phyloP scores from a whole-genome alignment of 2,113 vertebrate genomes.

The Saiga tatarica region DNA sequence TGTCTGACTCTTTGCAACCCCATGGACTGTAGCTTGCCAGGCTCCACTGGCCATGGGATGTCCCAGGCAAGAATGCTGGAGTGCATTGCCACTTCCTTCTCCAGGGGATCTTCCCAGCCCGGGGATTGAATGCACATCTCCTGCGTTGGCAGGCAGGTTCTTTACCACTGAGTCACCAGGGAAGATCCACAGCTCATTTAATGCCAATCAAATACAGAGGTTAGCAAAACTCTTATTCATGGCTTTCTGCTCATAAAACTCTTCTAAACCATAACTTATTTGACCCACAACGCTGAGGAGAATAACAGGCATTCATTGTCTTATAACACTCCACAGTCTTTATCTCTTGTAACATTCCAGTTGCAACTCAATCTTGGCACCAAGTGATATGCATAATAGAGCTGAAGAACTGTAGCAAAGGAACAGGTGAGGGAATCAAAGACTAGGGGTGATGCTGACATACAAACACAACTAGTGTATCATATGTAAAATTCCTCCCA shows the following conservation, averaged over 20 bases:
- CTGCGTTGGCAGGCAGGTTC: not conserved
- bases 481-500: not conserved
- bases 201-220: not conserved
- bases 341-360: not conserved
- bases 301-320: not conserved
- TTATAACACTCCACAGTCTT: not conserved
- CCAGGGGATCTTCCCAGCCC: not conserved
- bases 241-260: not conserved
- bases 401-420: not conserved
- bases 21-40: not conserved
- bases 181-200: not conserved
- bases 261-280: not conserved
- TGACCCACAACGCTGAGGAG: not conserved
- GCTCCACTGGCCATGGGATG: not conserved
- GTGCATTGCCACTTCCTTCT: not conserved
- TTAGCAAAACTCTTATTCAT: not conserved
- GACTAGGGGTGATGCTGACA: not conserved
- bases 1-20: not conserved
- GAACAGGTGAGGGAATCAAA: not conserved
- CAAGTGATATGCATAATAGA: not conserved
- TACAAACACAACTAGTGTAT: not conserved
- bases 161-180: not conserved
- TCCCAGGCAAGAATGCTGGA: not conserved
- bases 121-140: not conserved
- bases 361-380: not conserved